Evolutionary conservation across 2,797 vertebrate genomes (phyloP), one percentile per base, ranked within the genome.

Genomic region (Coregonus ussuriensis): DNA sequence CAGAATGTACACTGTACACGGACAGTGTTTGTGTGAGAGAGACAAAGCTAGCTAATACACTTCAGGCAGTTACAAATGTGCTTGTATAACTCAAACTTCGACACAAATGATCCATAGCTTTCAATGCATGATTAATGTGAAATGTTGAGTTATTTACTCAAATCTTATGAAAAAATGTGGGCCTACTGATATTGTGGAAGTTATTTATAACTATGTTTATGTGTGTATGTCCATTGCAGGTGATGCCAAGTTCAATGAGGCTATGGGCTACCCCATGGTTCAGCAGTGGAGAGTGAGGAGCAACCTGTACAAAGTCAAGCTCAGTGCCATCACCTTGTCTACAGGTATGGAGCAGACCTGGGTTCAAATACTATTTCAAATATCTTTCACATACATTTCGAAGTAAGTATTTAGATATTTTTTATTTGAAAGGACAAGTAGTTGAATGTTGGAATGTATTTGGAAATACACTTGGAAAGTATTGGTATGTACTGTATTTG

Each of bases 211-310:
- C 59, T 29, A 63, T 13, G 59, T 63, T 25, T 29, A 63, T 63
- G 21, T 79, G 41, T 47, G 2, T 47, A 47, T 47, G 9, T 47
- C 4, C 66, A 59, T 76, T 25, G 3, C 87, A 99, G 98, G 97
- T 4, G 96, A 98, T 18, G 94, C 97, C 77, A 95, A 97, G 71
- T 98, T 98, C 0, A 97, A 95, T 0, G 98, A 99, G 81, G 98
- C 97, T 0, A 96, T 95, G 84, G 98, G 98, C 0, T 99, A 99
- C 85, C 98, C 98, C 6, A 98, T 99, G 96, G 94, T 98, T 63
- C 98, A 99, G 82, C 97, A 97, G 84, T 99, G 98, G 98, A 91
- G 96, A 68, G 98, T 99, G 33, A 93, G 96, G 47, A 99, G 98
- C 93, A 99, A 99, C 89, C 94, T 99, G 53, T 99, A 99, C 93